Base-by-base conservation (phyloP, 1,140 invertebrate genomes). In the Hestina assimilis region DNA sequence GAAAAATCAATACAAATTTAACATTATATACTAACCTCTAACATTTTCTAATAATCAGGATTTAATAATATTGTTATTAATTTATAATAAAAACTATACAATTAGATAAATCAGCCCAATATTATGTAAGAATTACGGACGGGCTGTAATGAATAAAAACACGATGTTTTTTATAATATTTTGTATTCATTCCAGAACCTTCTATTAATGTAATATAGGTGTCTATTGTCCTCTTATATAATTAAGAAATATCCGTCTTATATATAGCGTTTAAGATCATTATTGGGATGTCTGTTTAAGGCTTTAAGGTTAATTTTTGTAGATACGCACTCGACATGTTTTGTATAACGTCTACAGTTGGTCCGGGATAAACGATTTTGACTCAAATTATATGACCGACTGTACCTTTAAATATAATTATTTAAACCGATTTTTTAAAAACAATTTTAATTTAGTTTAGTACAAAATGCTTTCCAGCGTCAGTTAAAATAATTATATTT, bases 241-340 rank as follows among this genome's bases (percentile, higher is more conserved):
- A 60, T 69, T 86, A 86, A 86, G 75, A 63, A 79, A 72, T 84
- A 83, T 86, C 83, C 80, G 83, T 86, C 83, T 83, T 79, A 60
- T 80, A 77, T 69, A 59, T 85, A 82, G 78, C 53, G 35, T 56
- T n/a, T 83, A 85, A 79, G 75, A 64, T 68, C 71, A 72, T 75
- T 64, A 57, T 64, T 59, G 50, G 53, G 63, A 66, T 52, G 62
- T 66, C 60, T 61, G 55, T 58, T 52, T 58, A 48, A 59, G n/a
- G 62, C 66, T 66, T 68, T 66, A 65, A 66, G 6, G 4, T 55
- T 66, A 59, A 12, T 33, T 54, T 68, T 38, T 38, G 46, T 59
- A 52, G 40, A 54, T 23, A 41, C 28, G 54, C 58, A 60, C 45
- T 52, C 15, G 24, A 21, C 35, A 41, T 51, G 26, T 48, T 29